phyloP scores from a whole-genome alignment of 2,113 vertebrate genomes.

The Aphyosemion australe region DNA sequence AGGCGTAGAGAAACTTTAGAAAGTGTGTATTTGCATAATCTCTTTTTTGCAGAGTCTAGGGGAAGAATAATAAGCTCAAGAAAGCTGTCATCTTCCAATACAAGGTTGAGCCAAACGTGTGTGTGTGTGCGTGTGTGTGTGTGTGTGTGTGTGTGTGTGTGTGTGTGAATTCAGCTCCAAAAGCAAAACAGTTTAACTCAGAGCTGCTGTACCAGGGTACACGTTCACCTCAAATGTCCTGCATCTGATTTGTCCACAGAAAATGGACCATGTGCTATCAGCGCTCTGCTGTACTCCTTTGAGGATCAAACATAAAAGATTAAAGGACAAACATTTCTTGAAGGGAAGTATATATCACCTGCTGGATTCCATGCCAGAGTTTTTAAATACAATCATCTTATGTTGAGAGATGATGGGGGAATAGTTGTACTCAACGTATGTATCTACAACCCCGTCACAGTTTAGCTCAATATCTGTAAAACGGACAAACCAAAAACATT shows the following conservation, averaged over 20 bases:
- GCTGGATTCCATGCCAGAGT: too few species aligned
- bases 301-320: neutral
- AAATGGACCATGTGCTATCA: neutral
- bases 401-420: too few species aligned
- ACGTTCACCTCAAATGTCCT: slow-evolving; percentile 15
- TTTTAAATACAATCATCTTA: too few species aligned
- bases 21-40: slow-evolving; percentile 72
- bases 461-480: too few species aligned
- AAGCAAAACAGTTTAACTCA: slow-evolving; percentile 21
- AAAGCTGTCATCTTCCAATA: slow-evolving; percentile 60
- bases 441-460: too few species aligned
- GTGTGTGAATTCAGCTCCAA: slow-evolving; percentile 37
- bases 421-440: too few species aligned
- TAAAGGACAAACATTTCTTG: too few species aligned
- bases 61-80: slow-evolving; percentile 64
- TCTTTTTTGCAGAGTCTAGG: slow-evolving; percentile 59
- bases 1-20: slow-evolving; percentile 54
- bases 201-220: slow-evolving; percentile 1
- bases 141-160: slow-evolving; percentile 10
- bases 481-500: too few species aligned
- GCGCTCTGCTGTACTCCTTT: neutral
- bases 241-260: slow-evolving; percentile 13
- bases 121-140: slow-evolving; percentile 27
- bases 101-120: slow-evolving; percentile 31
- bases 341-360: too few species aligned